Evolutionary conservation across 2,888 invertebrate species (phyloP).

Genomic region (Sepiola atlantica): DNA sequence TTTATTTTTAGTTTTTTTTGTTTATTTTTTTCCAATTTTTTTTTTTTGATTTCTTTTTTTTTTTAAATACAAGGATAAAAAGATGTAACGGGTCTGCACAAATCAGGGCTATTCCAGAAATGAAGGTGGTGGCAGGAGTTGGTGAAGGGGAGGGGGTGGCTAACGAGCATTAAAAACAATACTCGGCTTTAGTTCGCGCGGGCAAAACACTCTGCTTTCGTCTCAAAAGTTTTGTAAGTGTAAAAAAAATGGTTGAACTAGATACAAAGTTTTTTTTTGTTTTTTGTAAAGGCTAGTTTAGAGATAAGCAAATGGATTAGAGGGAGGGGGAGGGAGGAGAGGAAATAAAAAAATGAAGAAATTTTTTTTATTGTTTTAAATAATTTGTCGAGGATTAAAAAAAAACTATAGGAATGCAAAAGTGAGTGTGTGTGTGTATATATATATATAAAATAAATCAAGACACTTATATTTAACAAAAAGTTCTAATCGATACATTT

Average conservation of each 20-base stretch:
- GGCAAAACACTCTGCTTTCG: background rate
- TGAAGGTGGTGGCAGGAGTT: slow-evolving; percentile 47
- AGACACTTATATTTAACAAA: too few species aligned
- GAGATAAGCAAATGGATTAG: background rate
- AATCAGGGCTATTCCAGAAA: slow-evolving; percentile 47
- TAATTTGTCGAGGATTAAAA: background rate
- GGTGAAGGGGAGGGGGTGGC: slow-evolving; percentile 1
- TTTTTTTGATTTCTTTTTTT: background rate
- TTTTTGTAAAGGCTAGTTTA: background rate
- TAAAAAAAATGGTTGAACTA: background rate
- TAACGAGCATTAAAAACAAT: slow-evolving; percentile 38
- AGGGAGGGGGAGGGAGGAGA: background rate
- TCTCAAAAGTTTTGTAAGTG: background rate
- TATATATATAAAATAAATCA: background rate
- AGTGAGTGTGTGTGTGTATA: background rate
- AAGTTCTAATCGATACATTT: too few species aligned
- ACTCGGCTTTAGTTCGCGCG: slow-evolving; percentile 1
- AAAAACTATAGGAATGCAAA: background rate
- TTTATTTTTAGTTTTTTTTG: slow-evolving; percentile 8
- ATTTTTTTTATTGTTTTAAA: background rate
- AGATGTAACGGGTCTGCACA: slow-evolving; percentile 36
- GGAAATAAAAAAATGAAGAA: background rate
- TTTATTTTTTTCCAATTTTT: too few species aligned
- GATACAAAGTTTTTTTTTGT: background rate
- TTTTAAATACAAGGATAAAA: slow-evolving; percentile 13